Evolutionary conservation across 2,888 invertebrate genomes (phyloP).

Genomic region (Drosophila mimetica): DNA sequence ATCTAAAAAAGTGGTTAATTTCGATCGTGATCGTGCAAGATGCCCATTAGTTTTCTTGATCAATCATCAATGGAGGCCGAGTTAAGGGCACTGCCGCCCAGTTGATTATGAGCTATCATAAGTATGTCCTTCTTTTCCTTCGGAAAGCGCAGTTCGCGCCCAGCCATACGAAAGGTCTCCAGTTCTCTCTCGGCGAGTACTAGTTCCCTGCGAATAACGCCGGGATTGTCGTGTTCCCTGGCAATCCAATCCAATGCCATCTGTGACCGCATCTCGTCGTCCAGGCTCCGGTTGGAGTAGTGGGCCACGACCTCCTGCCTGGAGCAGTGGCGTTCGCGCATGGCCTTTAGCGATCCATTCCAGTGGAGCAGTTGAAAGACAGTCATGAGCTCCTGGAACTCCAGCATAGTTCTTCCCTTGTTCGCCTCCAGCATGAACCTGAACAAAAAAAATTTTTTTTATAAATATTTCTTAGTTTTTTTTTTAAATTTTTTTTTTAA

Average conservation of each 20-base stretch:
- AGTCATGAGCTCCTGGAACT: conserved; percentile 99
- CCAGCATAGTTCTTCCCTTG: conserved; percentile 97
- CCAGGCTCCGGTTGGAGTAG: conserved; percentile 95
- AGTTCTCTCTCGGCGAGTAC: conserved; percentile 94
- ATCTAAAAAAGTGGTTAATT: conserved; percentile 30
- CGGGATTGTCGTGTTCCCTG: conserved; percentile 89
- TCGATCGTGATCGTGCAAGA: conserved; percentile 6
- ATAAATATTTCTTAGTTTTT: too few species aligned
- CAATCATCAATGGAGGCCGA: conserved; percentile 72
- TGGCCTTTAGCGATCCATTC: conserved; percentile 98
- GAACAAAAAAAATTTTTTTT: background rate
- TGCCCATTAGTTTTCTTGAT: conserved; percentile 30
- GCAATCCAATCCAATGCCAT: conserved; percentile 99
- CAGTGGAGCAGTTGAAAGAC: conserved; percentile 97
- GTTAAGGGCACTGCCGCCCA: conserved; percentile 85
- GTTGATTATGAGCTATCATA: conserved; percentile 94
- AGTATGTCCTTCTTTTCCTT: conserved; percentile 98
- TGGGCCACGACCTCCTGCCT: conserved; percentile 96
- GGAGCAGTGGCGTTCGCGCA: conserved; percentile 97
- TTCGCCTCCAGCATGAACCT: conserved; percentile 91
- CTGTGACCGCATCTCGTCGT: conserved; percentile 97
- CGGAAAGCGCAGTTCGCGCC: conserved; percentile 95
- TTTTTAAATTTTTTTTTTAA: too few species aligned
- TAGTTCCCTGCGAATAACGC: conserved; percentile 92
- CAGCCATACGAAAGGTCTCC: conserved; percentile 93